phyloP scores from a whole-genome alignment of 2,888 invertebrate genomes.

The Xestobium rufovillosum region DNA sequence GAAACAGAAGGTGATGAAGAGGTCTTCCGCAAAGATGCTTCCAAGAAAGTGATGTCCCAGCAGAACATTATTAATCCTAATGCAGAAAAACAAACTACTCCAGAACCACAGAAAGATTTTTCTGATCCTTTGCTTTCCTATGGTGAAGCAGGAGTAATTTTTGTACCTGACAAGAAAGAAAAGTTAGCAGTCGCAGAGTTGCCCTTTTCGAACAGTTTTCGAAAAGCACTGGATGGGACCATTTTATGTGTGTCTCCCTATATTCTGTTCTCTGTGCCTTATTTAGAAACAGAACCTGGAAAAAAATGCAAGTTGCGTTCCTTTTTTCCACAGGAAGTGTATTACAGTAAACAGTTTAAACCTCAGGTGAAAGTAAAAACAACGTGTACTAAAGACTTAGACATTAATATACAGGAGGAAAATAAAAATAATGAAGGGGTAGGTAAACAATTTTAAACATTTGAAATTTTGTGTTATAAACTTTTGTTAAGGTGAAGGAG shows the following conservation, averaged over 20 bases:
- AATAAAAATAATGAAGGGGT: background rate
- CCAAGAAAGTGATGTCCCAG: too few species aligned
- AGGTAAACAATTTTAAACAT: slow-evolving; percentile 4
- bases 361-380: slow-evolving; percentile 26
- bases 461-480: too few species aligned
- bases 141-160: slow-evolving; percentile 13
- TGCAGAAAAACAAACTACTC: too few species aligned
- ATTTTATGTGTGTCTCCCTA: slow-evolving; percentile 81
- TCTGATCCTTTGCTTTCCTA: slow-evolving; percentile 69
- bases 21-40: too few species aligned
- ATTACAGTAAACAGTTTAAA: slow-evolving; percentile 58
- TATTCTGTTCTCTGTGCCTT: slow-evolving; percentile 76
- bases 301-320: slow-evolving; percentile 63
- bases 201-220: slow-evolving; percentile 59
- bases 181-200: slow-evolving; percentile 49
- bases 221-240: slow-evolving; percentile 66
- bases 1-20: too few species aligned
- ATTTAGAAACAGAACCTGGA: slow-evolving; percentile 78
- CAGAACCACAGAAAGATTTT: slow-evolving; percentile 66
- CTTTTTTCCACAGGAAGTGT: slow-evolving; percentile 67
- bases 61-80: too few species aligned
- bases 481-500: slow-evolving; percentile 51
- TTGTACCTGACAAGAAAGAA: slow-evolving; percentile 26
- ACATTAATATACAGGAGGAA: slow-evolving; percentile 6
- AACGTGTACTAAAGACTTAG: slow-evolving; percentile 26